Evolutionary conservation across 2,113 vertebrate genomes (phyloP), one percentile per base, ranked within the genome.

Genomic region (Lepidothrix coronata): DNA sequence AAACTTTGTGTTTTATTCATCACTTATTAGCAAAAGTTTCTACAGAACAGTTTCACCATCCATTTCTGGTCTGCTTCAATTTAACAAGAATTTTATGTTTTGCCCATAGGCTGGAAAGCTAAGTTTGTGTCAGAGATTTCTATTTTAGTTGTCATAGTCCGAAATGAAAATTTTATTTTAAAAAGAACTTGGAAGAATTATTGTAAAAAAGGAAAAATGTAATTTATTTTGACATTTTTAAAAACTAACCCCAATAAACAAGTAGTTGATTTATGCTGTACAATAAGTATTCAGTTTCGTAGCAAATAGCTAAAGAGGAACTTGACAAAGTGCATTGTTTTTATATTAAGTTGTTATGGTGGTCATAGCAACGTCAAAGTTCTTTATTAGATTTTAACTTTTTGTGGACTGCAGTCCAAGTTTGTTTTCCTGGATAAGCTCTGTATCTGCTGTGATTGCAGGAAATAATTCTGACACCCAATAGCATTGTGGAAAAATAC

Each of bases 21-120:
- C 10, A 16, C 39, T 88, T 92, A 91, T 91, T 95, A 97, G 54
- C 39, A 55, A 37, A 96, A 94, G 82, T 89, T 96, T 93, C 67
- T 55, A 76, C 72, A 74, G 51, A 74, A 5, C 4, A 85, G 58
- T 91, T 97, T 97, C 93, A 92, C 88, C 92, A 76, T 95, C 59
- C 12, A 3, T 93, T 97, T 97, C 88, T 93, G 54, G 62, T 95
- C 80, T 37, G 62, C 58, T 95, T 92, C 61, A 88, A 82, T 96
- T 95, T 97, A 97, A 97, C 74, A 97, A 65, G 39, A 88, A 71
- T 95, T 96, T 95, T 85, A 15, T 96, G n/a, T 90, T 97, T 96
- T 96, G 65, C 94, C 93, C 12, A 1, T 31, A 95, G 95, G 92
- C 95, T 93, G 88, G 79, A 93, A 95, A 88, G 79, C 55, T 76